Conservation (phyloP, 1,140 invertebrate species). For the Zophobas atratus region DNA sequence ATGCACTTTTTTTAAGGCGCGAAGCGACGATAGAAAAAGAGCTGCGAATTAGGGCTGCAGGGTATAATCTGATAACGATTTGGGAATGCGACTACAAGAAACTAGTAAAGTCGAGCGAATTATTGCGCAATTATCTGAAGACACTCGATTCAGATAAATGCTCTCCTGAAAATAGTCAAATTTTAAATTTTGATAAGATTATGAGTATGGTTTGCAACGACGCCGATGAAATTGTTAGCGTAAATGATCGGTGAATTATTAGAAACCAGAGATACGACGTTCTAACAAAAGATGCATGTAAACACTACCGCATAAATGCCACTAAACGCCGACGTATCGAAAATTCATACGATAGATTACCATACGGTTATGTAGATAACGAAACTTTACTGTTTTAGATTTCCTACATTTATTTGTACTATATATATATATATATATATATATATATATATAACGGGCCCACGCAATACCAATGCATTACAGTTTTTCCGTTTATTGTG, state of each 20-base stretch:
- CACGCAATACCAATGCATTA: too few species aligned
- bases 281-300: background rate
- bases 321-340: background rate
- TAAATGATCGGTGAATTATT: too few species aligned
- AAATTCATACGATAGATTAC: conserved; percentile 7
- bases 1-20: background rate
- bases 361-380: conserved; percentile 3
- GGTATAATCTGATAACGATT: conserved; percentile 8
- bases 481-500: too few species aligned
- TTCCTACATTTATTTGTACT: too few species aligned
- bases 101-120: too few species aligned
- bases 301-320: background rate
- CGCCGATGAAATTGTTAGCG: too few species aligned
- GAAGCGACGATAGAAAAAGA: background rate
- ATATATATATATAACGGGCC: too few species aligned
- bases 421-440: too few species aligned
- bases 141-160: too few species aligned
- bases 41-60: background rate
- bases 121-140: background rate
- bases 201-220: conserved; percentile 27
- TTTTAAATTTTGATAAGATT: conserved; percentile 32
- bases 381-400: too few species aligned
- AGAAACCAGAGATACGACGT: too few species aligned
- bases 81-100: background rate
- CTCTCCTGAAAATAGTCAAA: conserved; percentile 20